Base-by-base conservation (phyloP, 2,888 invertebrate genomes). In the Pseudococcus viburni region DNA sequence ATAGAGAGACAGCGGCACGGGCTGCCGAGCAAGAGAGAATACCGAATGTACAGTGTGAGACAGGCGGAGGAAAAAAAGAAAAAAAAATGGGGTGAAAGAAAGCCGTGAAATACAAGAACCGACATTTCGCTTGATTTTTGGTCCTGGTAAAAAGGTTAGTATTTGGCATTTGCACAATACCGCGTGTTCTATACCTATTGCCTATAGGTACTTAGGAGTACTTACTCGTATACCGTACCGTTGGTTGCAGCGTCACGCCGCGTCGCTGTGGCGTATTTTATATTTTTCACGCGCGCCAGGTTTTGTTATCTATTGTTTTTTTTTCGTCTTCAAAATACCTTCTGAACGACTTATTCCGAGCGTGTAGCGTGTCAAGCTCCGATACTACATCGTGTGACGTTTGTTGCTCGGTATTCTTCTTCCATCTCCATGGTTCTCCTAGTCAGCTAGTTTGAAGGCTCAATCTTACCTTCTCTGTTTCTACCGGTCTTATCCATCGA, bases 121-220 rank as follows among this genome's bases (percentile, higher is more conserved):
- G 86, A 86, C 86, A 55, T 85, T 85, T 51, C 51, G 48, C 84
- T 48, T 11, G 48, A 26, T 85, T 85, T 33, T 85, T 85, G 33
- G 26, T 22, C 55, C n/a, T 33, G 64, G 15, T 59, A 55, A 42
- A 86, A 86, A 86, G 86, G 86, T 86, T 86, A 86, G 68, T 64
- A 86, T 86, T 64, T 86, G 86, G 86, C 86, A 86, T 86, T 86
- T 86, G 64, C 64, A 77, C 64, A 12, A 19, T 64, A 0, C 19
- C 64, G 64, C 64, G 22, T 19, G 15, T 51, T 17, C 1, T 17
- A 55, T 55, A 6, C 55, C 55, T 55, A 55, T n/a, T 7, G 15
- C n/a, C 55, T 33, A 33, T 33, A 33, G 26, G 26, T 55, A 17
- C 55, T n/a, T 51, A 1, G 3, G 11, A 51, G 15, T 15, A 12